Base-by-base conservation (phyloP, 2,888 invertebrate species). In the Neria commutata region DNA sequence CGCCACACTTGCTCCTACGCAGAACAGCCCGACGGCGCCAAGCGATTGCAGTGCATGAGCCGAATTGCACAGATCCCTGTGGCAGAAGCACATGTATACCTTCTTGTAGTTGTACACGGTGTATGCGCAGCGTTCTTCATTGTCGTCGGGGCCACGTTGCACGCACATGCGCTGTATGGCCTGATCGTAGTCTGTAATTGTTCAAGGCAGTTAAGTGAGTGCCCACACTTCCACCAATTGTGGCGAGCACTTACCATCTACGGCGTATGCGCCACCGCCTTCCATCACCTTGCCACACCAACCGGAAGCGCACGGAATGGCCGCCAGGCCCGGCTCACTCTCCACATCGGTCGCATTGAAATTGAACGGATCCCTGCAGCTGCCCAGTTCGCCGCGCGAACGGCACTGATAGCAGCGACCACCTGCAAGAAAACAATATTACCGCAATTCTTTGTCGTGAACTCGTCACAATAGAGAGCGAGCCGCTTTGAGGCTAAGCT, bases 231-330 rank as follows among this genome's bases (percentile, higher is more conserved):
- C 14, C 24, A 26, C n/a, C n/a, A n/a, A n/a, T n/a, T n/a, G n/a
- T n/a, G n/a, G n/a, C n/a, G n/a, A n/a, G n/a, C 29, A 68, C 69
- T 79, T 82, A 91, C 93, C 94, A 83, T 92, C 92, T 76, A 89
- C 88, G 76, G 91, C 89, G 67, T 90, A 86, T 51, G 89, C 84
- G 70, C 89, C 89, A 67, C 89, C 89, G 58, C 90, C 90, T 80
- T 95, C 94, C 34, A 93, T 86, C 52, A 94, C 89, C 84, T 95
- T 95, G 23, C 91, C 92, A 75, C 95, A 95, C 95, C 95, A 95
- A 37, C 94, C 94, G 0, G 93, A 93, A 0, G 92, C 91, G 72
- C 95, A 95, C 0, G 92, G 91, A 11, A 89, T 87, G 1, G 90
- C 87, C 70, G 89, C 85, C 1, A 94, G 87, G 0, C 93, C 93